phyloP scores from a whole-genome alignment of 1,140 invertebrate genomes.

The Heliconius hewitsoni region DNA sequence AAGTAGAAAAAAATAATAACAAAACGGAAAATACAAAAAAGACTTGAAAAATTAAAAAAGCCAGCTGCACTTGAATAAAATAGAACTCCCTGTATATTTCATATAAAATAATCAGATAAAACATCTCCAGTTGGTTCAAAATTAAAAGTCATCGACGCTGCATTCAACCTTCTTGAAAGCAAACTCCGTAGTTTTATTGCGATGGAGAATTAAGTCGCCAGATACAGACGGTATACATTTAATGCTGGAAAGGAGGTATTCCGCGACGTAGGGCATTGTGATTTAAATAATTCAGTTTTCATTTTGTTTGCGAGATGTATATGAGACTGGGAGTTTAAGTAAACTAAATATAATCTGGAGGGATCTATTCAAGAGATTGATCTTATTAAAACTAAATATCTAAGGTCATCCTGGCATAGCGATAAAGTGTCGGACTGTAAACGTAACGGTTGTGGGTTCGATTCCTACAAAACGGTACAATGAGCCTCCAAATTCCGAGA shows the following conservation, averaged over 20 bases:
- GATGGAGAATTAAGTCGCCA: constrained; percentile 3
- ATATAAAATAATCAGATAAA: not conserved
- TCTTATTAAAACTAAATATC: no score
- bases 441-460: no score
- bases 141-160: constrained; percentile 13
- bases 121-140: not conserved
- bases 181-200: not conserved
- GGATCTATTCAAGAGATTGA: no score
- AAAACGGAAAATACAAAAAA: not conserved
- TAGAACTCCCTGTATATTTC: not conserved
- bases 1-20: not conserved
- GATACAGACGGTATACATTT: constrained; percentile 5
- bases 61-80: not conserved
- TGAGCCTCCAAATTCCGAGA: no score
- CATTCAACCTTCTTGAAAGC: constrained; percentile 10
- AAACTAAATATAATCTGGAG: no score
- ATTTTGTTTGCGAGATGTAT: not conserved
- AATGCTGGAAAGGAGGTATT: not conserved
- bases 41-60: not conserved
- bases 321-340: no score
- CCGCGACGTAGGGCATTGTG: not conserved
- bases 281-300: constrained; percentile 4
- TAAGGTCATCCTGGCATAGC: no score
- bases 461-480: no score
- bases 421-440: no score